A percentile compares a stretch with the other conserved stretches of the same genome.
phyloP scores from a whole-genome alignment of 1,140 invertebrate species.

The Gryon sp. region DNA sequence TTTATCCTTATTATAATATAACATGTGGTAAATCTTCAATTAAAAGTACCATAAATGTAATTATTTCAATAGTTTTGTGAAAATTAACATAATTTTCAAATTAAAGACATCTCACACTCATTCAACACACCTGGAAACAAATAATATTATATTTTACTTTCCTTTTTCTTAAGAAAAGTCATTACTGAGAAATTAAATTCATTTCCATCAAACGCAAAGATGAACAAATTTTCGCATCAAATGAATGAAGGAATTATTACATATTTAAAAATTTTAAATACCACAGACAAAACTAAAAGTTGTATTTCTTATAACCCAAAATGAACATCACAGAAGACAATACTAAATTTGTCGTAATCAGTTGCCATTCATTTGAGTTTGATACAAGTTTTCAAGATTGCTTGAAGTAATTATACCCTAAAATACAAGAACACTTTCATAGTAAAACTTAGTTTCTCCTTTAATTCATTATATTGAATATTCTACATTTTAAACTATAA shows the following conservation, averaged over 20 bases:
- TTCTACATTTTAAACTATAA: too few species aligned
- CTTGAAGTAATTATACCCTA: constrained; percentile 17
- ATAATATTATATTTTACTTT: constrained; percentile 2
- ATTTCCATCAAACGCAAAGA: too few species aligned
- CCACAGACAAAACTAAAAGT: neutral
- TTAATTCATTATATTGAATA: too few species aligned
- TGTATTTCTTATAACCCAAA: constrained; percentile 14
- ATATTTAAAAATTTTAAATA: constrained; percentile 1
- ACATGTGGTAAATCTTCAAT: constrained; percentile 33
- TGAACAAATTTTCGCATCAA: too few species aligned
- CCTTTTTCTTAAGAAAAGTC: neutral
- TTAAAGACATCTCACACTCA: constrained; percentile 4
- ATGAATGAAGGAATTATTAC: constrained; percentile 21
- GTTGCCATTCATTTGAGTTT: constrained; percentile 31
- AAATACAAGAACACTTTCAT: too few species aligned
- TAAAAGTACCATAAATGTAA: constrained; percentile 28
- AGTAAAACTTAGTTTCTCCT: too few species aligned
- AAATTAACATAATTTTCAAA: constrained; percentile 21
- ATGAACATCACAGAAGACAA: constrained; percentile 17
- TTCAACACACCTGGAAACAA: constrained; percentile 9
- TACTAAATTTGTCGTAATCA: constrained; percentile 39
- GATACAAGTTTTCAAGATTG: constrained; percentile 18
- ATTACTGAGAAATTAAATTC: neutral
- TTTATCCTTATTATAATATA: constrained; percentile 48
- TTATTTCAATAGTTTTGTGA: constrained; percentile 13